These are phyloP conservation scores for Gallinago solitaria DNA, from an alignment of 2,797 vertebrate genomes.

Conservation along the genomic window DNA sequence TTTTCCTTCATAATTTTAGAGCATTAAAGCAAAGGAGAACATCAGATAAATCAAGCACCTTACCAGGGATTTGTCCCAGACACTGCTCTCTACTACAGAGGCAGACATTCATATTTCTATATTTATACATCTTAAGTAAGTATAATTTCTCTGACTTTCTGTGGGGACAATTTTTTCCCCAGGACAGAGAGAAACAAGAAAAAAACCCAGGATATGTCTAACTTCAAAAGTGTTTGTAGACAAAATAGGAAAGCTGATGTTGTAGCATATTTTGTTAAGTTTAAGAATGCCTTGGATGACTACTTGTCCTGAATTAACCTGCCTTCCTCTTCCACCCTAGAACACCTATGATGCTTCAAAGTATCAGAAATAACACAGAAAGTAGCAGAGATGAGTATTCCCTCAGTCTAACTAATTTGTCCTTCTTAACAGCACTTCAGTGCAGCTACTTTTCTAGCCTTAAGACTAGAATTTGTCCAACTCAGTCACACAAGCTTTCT, in stretches of 20 bases:
- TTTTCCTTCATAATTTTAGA: background rate
- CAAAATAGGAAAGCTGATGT: background rate
- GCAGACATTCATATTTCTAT: background rate
- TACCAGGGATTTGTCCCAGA: background rate
- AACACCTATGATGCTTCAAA: background rate
- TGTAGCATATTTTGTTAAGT: background rate
- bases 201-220: background rate
- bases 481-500: background rate
- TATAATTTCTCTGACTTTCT: background rate
- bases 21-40: background rate
- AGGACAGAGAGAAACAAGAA: background rate
- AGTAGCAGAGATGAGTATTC: background rate
- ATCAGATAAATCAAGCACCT: background rate
- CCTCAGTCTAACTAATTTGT: background rate
- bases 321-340: background rate
- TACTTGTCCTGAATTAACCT: background rate
- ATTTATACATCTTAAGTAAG: background rate
- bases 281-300: background rate
- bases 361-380: background rate
- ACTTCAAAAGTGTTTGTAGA: background rate
- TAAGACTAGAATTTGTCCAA: background rate
- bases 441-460: background rate
- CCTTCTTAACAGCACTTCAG: background rate
- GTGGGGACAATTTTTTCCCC: rapidly evolving
- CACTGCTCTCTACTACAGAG: background rate